Evolutionary conservation across 2,888 invertebrate genomes (phyloP), one percentile per base, ranked within the genome.

Genomic region (Caradrina clavipalpis): DNA sequence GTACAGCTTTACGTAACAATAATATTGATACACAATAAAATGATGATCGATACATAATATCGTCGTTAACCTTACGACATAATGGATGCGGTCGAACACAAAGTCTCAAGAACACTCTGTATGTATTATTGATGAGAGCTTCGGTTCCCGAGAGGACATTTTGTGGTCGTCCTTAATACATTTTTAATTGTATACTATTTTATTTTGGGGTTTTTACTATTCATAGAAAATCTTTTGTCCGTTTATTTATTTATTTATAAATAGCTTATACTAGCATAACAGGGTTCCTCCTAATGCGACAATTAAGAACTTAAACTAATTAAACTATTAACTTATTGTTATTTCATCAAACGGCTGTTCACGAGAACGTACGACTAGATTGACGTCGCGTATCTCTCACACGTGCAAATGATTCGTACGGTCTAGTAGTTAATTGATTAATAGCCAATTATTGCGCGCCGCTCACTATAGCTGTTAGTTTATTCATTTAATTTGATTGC

Each of bases 61-160:
- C 35, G 6, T 15, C n/a, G 39, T 47, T 73, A 73, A 65, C 65
- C 19, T 64, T 73, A 35, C 26, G 10, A 17, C 35, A 39, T n/a
- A 53, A 64, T 53, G 6, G 21, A 39, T 42, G 62, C 42, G 17
- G 19, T 42, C 26, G 13, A 31, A 62, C 0, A 64, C 31, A 22
- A 15, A n/a, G 2, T 21, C 15, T 21, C 21, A 3, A 39, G 13
- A 0, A 47, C 5, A 22, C 7, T 17, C 47, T 39, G 21, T 15
- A 73, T 47, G 65, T 7, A 15, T 54, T 50, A 53, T 74, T 65
- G 15, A 54, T 65, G 74, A 74, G n/a, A 60, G 2, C 39, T 11
- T 39, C 39, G 8, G 61, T 1, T 31, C 17, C 45, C 42, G 8
- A 21, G 60, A 42, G 31, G 50, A 72, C 42, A 31, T 55, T n/a